phyloP scores from a whole-genome alignment of 2,113 vertebrate species.

The Tachycineta bicolor region DNA sequence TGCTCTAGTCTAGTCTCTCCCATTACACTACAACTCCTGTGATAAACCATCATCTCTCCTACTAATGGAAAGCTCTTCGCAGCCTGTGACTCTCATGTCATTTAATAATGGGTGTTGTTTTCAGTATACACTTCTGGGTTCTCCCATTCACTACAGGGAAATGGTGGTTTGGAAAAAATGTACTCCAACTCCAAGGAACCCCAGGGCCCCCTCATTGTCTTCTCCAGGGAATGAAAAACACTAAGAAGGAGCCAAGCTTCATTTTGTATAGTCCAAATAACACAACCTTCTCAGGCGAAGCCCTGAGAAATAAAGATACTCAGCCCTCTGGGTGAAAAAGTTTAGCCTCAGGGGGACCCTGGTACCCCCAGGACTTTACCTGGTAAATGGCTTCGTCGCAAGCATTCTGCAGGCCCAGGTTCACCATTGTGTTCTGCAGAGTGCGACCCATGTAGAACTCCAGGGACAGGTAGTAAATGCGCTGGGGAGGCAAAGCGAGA shows the following conservation, averaged over 20 bases:
- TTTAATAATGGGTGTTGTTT: background rate
- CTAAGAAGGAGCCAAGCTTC: background rate
- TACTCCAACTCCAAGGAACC: background rate
- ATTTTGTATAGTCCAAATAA: background rate
- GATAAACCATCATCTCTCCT: background rate
- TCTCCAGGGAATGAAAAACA: background rate
- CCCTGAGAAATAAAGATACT: background rate
- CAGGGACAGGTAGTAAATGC: constrained; percentile 87
- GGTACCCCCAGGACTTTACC: constrained; percentile 56
- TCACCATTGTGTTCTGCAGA: constrained; percentile 91
- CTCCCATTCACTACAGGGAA: background rate
- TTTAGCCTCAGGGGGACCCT: background rate
- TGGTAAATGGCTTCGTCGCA: constrained; percentile 90
- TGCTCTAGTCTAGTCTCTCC: background rate
- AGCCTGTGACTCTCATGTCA: background rate
- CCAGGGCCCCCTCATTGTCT: fast-evolving
- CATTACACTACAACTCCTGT: background rate
- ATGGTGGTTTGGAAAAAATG: background rate
- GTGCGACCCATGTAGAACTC: constrained; percentile 94
- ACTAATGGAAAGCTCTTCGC: background rate
- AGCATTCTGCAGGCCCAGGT: constrained; percentile 86
- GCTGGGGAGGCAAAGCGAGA: constrained; percentile 31
- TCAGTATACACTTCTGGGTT: background rate
- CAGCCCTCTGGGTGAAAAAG: fast-evolving
- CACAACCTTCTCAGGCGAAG: background rate